Conservation (phyloP, 2,113 vertebrate genomes). For the Ciconia maguari region DNA sequence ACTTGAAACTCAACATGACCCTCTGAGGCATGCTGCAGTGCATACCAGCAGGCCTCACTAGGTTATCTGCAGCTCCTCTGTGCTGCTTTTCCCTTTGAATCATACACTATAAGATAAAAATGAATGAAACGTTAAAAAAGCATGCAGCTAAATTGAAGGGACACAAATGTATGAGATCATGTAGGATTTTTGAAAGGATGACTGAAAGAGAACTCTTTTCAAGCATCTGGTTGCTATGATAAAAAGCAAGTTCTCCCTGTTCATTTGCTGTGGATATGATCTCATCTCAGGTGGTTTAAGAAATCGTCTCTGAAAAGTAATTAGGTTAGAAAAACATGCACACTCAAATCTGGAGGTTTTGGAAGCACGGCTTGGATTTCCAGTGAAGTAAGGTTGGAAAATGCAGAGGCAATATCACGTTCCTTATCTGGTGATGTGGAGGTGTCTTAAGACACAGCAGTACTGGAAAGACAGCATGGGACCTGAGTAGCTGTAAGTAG, state of each 20-base stretch:
- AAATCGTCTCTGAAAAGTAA: constrained; percentile 35
- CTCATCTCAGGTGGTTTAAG: constrained; percentile 57
- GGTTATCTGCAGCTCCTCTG: constrained; percentile 20
- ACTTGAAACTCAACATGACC: constrained; percentile 38
- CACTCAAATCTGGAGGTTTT: not conserved
- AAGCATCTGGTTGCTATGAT: constrained; percentile 34
- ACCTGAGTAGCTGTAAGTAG: not conserved
- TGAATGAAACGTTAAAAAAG: constrained; percentile 47
- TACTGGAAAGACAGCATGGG: not conserved
- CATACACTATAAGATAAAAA: constrained; percentile 26
- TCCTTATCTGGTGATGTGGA: not conserved
- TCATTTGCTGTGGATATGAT: constrained; percentile 33
- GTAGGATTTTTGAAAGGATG: constrained; percentile 38
- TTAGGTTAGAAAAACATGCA: constrained; percentile 38
- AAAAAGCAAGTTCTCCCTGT: constrained; percentile 26
- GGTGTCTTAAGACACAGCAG: not conserved
- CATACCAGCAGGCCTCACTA: not conserved
- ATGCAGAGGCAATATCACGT: not conserved
- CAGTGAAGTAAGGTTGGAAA: not conserved
- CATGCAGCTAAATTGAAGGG: constrained; percentile 33
- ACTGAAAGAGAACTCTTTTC: constrained; percentile 42
- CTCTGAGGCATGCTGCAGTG: not conserved
- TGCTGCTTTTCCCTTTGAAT: constrained; percentile 32
- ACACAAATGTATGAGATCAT: constrained; percentile 47
- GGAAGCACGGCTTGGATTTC: not conserved